Evolutionary conservation across 2,113 vertebrate genomes (phyloP).

Genomic region (Perca schrenkii): DNA sequence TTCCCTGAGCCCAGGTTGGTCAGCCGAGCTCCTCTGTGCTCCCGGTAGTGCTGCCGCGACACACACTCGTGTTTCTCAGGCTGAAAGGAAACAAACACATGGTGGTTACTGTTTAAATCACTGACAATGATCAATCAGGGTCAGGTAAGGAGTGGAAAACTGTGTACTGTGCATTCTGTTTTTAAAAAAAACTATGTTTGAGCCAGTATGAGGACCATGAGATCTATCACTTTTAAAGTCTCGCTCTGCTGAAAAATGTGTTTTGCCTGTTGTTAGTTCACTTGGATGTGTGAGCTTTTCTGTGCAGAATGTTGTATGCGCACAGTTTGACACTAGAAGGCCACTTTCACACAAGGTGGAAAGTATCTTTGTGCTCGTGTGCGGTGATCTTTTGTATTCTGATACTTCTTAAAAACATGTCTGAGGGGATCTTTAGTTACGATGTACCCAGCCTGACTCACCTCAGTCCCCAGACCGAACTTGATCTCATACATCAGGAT

Average conservation of each 20-base stretch:
- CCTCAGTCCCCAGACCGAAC: conserved; percentile 90
- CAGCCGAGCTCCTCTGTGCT: conserved; percentile 89
- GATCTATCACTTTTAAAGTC: neutral
- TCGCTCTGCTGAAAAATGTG: neutral
- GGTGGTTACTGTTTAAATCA: neutral
- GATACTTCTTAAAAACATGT: neutral
- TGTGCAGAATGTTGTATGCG: neutral
- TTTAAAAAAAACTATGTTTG: neutral
- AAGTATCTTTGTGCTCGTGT: neutral
- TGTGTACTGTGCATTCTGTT: neutral
- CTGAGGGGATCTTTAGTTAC: neutral
- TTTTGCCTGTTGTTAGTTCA: neutral
- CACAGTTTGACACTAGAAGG: neutral
- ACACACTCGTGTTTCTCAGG: conserved; percentile 93
- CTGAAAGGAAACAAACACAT: conserved; percentile 58
- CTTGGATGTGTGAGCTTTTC: neutral
- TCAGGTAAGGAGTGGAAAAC: neutral
- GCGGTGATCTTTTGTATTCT: neutral
- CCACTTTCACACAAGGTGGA: neutral
- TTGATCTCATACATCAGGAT: conserved; percentile 98
- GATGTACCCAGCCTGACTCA: conserved; percentile 76
- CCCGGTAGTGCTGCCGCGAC: conserved; percentile 92
- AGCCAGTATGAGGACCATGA: neutral
- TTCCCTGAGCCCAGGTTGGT: conserved; percentile 92
- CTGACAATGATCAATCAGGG: neutral